phyloP scores from a whole-genome alignment of 1,140 invertebrate species.

The Planococcus citri region DNA sequence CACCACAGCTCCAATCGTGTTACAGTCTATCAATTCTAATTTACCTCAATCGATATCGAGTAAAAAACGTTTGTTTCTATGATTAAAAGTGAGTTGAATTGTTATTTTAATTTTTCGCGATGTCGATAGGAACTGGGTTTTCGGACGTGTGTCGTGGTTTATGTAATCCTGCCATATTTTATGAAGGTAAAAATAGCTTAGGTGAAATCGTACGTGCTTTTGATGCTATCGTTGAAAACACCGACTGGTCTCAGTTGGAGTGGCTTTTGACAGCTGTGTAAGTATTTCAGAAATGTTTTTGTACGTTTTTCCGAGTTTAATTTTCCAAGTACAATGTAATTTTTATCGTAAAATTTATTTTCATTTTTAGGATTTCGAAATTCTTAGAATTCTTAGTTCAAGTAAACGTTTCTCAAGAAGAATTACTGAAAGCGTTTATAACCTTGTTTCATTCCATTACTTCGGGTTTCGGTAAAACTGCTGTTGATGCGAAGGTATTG shows the following conservation, averaged over 20 bases:
- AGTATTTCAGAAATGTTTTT: conserved; percentile 26
- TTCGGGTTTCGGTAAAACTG: conserved; percentile 38
- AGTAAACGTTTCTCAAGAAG: conserved; percentile 33
- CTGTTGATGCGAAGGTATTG: not conserved
- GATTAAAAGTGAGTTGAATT: too few species aligned
- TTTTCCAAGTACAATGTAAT: not conserved
- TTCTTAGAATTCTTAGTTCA: conserved; percentile 34
- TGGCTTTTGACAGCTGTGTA: conserved; percentile 43
- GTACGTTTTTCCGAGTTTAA: not conserved
- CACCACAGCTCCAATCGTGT: conserved; percentile 33
- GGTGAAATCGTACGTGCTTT: conserved; percentile 41
- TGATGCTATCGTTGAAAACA: conserved; percentile 37
- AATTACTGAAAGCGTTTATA: conserved; percentile 27
- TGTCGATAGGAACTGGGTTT: conserved; percentile 36
- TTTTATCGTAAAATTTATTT: conserved; percentile 5
- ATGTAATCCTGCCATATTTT: conserved; percentile 42
- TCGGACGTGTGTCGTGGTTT: conserved; percentile 37
- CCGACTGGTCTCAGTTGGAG: conserved; percentile 40
- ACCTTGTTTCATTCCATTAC: conserved; percentile 33
- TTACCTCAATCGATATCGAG: conserved; percentile 31
- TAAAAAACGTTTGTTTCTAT: not conserved
- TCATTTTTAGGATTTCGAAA: conserved; percentile 34
- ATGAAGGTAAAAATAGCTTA: conserved; percentile 34
- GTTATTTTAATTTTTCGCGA: too few species aligned
- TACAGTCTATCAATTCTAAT: conserved; percentile 29